Evolutionary conservation across 92 coral and sea anemone species (phyloP).

Genomic region (Palythoa caribaeorum): DNA sequence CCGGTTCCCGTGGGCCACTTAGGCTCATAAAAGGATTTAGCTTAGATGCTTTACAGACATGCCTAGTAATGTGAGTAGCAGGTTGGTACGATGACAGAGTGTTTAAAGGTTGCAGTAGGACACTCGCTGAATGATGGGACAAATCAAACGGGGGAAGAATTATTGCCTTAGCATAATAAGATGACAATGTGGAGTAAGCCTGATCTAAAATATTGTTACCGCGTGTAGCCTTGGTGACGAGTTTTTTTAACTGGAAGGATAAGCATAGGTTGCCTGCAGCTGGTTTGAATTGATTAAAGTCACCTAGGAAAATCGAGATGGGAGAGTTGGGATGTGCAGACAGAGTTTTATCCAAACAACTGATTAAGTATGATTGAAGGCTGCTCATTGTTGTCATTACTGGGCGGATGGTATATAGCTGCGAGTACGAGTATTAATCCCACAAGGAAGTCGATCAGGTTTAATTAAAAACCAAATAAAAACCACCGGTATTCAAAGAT

Average conservation of each 20-base stretch:
- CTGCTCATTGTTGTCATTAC: neutral
- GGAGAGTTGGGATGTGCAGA: neutral
- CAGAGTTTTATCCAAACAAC: constrained; percentile 4
- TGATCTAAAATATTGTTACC: constrained; percentile 37
- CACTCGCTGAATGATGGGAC: constrained; percentile 48
- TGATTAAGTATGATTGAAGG: neutral
- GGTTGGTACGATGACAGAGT: too few relatives aligned
- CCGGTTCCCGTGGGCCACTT: too few relatives aligned
- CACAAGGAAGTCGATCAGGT: neutral
- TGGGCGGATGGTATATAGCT: neutral
- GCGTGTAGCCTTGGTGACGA: constrained; percentile 33
- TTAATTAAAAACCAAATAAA: too few relatives aligned
- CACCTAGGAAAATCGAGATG: constrained; percentile 1
- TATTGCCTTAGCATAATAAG: constrained; percentile 6
- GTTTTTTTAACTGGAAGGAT: constrained; percentile 46
- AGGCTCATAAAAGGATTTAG: too few relatives aligned
- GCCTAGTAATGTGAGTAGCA: too few relatives aligned
- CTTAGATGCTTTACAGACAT: too few relatives aligned
- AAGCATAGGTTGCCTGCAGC: constrained; percentile 30
- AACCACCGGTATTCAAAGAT: too few relatives aligned
- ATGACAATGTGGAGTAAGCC: constrained; percentile 35
- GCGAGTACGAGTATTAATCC: neutral
- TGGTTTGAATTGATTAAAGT: constrained; percentile 34
- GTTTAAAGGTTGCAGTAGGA: too few relatives aligned
- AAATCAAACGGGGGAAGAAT: constrained; percentile 38